These are phyloP conservation scores for Adrianichthys oophorus DNA, from an alignment of 2,797 vertebrate species.

Conservation along the genomic window DNA sequence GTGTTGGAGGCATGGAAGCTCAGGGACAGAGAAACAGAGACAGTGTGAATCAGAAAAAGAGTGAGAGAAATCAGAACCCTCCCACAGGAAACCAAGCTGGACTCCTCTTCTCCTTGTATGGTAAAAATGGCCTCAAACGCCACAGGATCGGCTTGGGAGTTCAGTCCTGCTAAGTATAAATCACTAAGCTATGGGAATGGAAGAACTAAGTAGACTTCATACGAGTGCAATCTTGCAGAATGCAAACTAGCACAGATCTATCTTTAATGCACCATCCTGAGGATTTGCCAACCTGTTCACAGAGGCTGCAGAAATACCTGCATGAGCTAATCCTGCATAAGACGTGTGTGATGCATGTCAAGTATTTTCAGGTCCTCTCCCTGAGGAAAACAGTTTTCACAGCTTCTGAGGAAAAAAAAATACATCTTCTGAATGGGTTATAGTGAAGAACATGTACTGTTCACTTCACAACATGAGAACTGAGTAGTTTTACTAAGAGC, in stretches of 20 bases:
- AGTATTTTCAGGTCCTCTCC: no score
- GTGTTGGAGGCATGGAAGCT: slow-evolving; percentile 10
- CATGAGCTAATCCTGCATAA: no score
- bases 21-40: slow-evolving; percentile 29
- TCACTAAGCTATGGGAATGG: slow-evolving; percentile 58
- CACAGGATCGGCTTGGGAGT: slow-evolving; percentile 72
- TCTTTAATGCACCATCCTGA: no score
- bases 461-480: no score
- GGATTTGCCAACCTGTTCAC: no score
- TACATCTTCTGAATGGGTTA: no score
- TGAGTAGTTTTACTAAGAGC: no score
- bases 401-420: no score
- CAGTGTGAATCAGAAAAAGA: slow-evolving; percentile 52
- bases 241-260: slow-evolving; percentile 11
- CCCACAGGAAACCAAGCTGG: slow-evolving; percentile 79
- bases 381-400: no score
- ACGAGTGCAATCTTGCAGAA: slow-evolving; percentile 25
- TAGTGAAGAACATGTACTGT: no score
- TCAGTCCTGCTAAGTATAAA: slow-evolving; percentile 74
- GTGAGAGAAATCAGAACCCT: slow-evolving; percentile 73
- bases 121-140: slow-evolving; percentile 81
- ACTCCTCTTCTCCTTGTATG: slow-evolving; percentile 81
- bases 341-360: no score
- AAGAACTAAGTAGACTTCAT: slow-evolving; percentile 43
- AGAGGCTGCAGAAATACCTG: no score